phyloP scores from a whole-genome alignment of 2,888 invertebrate species.

The Dexiosoma caninum region DNA sequence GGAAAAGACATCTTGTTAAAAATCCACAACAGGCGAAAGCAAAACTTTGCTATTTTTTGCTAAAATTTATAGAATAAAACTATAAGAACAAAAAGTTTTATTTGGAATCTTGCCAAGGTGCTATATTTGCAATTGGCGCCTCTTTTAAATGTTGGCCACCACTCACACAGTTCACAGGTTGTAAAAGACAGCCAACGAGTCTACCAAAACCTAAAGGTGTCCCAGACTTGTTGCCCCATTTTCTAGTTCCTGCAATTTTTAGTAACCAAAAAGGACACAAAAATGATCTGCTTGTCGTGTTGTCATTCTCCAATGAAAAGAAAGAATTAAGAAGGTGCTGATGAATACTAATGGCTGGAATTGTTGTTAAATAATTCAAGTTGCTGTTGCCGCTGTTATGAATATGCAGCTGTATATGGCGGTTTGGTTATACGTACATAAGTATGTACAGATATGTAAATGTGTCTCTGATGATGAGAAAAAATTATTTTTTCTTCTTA shows the following conservation, averaged over 20 bases:
- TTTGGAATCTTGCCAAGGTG: constrained; percentile 59
- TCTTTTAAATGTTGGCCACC: constrained; percentile 39
- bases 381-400: constrained; percentile 36
- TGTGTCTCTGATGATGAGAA: constrained; percentile 6
- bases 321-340: constrained; percentile 33
- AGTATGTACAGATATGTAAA: no score
- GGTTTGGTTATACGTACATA: constrained; percentile 28
- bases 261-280: not conserved
- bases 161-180: constrained; percentile 12
- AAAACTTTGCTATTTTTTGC: not conserved
- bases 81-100: not conserved
- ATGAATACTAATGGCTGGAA: constrained; percentile 35
- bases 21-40: not conserved
- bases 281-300: constrained; percentile 26
- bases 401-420: constrained; percentile 6
- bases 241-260: not conserved
- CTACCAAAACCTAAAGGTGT: not conserved
- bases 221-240: not conserved
- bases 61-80: not conserved
- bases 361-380: constrained; percentile 36
- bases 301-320: not conserved
- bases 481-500: not conserved
- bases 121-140: constrained; percentile 58
- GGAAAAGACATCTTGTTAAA: not conserved
- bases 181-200: not conserved